Conservation (phyloP, 1,140 invertebrate species). For the Drosophila miranda region DNA sequence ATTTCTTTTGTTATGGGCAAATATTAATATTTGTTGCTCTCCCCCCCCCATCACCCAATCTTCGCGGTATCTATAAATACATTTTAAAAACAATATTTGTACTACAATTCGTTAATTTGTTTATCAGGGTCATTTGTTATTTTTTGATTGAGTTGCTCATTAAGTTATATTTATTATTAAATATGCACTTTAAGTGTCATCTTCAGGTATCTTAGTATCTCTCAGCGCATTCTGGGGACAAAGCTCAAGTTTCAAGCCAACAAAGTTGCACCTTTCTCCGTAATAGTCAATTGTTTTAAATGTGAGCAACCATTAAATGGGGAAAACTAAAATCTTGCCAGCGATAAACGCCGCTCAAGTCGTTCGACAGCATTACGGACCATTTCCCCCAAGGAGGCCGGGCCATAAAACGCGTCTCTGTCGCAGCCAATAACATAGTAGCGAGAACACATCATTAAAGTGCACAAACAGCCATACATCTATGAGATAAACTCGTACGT, state of each 20-base stretch:
- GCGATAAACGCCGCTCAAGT: slow-evolving; percentile 24
- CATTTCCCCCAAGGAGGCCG: slow-evolving; percentile 14
- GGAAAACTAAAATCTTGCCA: slow-evolving; percentile 12
- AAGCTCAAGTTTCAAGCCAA: too few species aligned
- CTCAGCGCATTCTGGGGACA: too few species aligned
- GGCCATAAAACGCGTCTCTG: slow-evolving; percentile 45
- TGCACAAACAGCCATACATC: slow-evolving; percentile 20
- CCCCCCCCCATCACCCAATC: background rate
- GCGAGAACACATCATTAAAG: slow-evolving; percentile 55
- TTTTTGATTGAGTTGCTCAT: too few species aligned
- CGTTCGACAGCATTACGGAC: slow-evolving; percentile 13
- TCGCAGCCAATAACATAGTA: slow-evolving; percentile 49
- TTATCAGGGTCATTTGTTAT: too few species aligned
- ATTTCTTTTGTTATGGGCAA: slow-evolving; percentile 46
- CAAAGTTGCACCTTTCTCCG: too few species aligned
- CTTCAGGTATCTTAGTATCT: too few species aligned
- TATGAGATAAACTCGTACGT: slow-evolving; percentile 14
- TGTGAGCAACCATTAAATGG: slow-evolving; percentile 4
- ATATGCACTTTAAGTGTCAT: too few species aligned
- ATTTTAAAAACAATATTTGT: slow-evolving; percentile 50
- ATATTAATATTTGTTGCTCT: slow-evolving; percentile 48
- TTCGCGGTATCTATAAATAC: slow-evolving; percentile 42
- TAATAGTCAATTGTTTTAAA: slow-evolving; percentile 3
- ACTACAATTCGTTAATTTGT: too few species aligned
- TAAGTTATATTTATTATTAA: too few species aligned